Base-by-base conservation (phyloP, 1,140 invertebrate genomes). In the Cydia splendana region DNA sequence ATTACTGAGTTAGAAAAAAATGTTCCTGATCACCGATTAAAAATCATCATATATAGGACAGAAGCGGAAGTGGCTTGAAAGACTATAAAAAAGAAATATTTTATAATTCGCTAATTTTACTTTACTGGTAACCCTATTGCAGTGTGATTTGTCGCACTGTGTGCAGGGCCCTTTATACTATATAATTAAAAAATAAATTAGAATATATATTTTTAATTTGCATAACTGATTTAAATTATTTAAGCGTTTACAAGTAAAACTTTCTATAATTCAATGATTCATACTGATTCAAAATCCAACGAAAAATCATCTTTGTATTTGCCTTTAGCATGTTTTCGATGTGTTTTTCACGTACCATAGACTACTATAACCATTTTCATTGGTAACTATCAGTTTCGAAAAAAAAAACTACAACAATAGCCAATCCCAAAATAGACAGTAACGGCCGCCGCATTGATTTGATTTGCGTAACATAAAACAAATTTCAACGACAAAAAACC, bases 401-500 rank as follows among this genome's bases (percentile, higher is more conserved):
- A 34, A 65, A 18, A 30, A 53, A 69, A 15, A 24, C 15, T 28
- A 48, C 5, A 10, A n/a, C 62, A 80, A 65, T 34, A 65, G 42
- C 82, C 82, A 83, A 83, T 81, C 67, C 18, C 2, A 24, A 62
- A 62, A 62, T 62, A 62, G 57, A 12, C 18, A 62, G 20, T 62
- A 62, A 62, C 57, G 57, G 20, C 18, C 20, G 57, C 18, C 57
- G 9, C 20, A 24, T 62, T 24, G 6, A 62, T 62, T 48, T 45
- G 53, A 71, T 65, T 80, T 48, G 15, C 53, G 78, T 80, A 79
- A 84, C 65, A 62, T 51, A 80, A 77, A 83, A 75, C 80, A 77
- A 79, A 79, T 78, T 73, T 38, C 75, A 78, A 81, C 81, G 76
- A 83, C 80, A 82, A 83, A 81, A 84, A 86, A 81, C 80, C 81